Base-by-base conservation (phyloP, 2,888 invertebrate genomes). In the Lepidonotus clava region DNA sequence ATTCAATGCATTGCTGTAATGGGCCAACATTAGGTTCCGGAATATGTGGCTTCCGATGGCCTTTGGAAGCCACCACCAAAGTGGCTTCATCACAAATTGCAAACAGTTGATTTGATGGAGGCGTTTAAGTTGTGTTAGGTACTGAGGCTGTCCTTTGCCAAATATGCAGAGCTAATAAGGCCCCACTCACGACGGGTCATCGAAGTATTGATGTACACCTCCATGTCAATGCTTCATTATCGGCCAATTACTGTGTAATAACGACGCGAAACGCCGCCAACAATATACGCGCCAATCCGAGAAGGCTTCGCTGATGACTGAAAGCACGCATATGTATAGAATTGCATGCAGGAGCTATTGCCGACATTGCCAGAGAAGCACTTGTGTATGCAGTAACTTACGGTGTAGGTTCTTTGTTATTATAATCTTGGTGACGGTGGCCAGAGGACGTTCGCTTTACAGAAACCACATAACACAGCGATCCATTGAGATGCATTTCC, bases 161-260 rank as follows among this genome's bases (percentile, higher is more conserved):
- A 61, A 11, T 61, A 61, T 11, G 61, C 11, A 61, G 24, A 61
- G 61, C 28, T 28, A 61, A 61, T 61, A 61, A 8, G 56, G 28
- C 61, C 61, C 61, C 18, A 46, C 46, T 61, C 28, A 61, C 28
- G 28, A n/a, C 28, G 11, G 61, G 61, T 11, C 28, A 61, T 61
- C 61, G 61, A 61, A 61, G 61, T 61, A 61, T 61, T 61, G 61
- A 61, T 61, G 61, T 61, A 61, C 24, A 61, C 28, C 4, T 61
- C 61, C 61, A 61, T 61, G 61, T 61, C 28, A 61, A 61, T 61
- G 61, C 61, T 61, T 61, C 61, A 61, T 61, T 61, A 61, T 61
- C 61, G 61, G 5, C 61, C 61, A 28, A 61, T 61, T 61, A 61
- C 61, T 61, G 61, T n/a, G 61, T 61, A 61, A 61, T 61, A 61